phyloP scores from a whole-genome alignment of 2,888 invertebrate species.

The Brenthis daphne region DNA sequence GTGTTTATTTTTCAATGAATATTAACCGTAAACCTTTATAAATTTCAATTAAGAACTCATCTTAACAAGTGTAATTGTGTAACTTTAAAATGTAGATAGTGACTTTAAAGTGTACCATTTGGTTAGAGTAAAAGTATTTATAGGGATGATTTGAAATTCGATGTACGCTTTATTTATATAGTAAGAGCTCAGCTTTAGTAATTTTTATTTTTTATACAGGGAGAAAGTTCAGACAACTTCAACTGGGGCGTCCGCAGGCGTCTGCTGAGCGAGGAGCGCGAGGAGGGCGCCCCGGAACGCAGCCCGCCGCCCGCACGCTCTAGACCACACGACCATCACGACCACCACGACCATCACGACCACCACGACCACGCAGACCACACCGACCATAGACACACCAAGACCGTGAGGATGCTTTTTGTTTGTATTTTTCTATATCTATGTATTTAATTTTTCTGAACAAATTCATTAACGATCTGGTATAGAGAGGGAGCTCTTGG shows the following conservation, averaged over 20 bases:
- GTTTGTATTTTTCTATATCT: neutral
- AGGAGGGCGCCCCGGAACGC: constrained; percentile 55
- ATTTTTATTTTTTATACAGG: constrained; percentile 71
- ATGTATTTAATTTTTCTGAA: constrained; percentile 38
- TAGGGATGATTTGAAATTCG: too few species aligned
- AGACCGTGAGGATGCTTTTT: constrained; percentile 50
- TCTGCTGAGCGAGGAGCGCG: constrained; percentile 88
- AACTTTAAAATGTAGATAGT: too few species aligned
- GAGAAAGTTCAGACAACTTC: constrained; percentile 97
- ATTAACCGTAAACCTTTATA: too few species aligned
- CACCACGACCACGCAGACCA: constrained; percentile 36
- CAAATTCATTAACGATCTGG: too few species aligned
- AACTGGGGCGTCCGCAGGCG: constrained; percentile 97
- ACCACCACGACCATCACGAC: constrained; percentile 23
- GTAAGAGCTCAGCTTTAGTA: too few species aligned
- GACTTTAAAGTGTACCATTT: too few species aligned
- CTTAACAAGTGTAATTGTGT: too few species aligned
- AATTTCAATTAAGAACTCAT: too few species aligned
- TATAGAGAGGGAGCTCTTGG: too few species aligned
- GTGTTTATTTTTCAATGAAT: too few species aligned
- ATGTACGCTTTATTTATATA: too few species aligned
- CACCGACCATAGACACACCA: constrained; percentile 37
- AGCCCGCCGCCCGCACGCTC: constrained; percentile 59
- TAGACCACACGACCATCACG: constrained; percentile 44
- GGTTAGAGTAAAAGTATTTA: too few species aligned